These are phyloP conservation scores for Spea bombifrons DNA, from an alignment of 2,113 vertebrate species.

Conservation along the genomic window DNA sequence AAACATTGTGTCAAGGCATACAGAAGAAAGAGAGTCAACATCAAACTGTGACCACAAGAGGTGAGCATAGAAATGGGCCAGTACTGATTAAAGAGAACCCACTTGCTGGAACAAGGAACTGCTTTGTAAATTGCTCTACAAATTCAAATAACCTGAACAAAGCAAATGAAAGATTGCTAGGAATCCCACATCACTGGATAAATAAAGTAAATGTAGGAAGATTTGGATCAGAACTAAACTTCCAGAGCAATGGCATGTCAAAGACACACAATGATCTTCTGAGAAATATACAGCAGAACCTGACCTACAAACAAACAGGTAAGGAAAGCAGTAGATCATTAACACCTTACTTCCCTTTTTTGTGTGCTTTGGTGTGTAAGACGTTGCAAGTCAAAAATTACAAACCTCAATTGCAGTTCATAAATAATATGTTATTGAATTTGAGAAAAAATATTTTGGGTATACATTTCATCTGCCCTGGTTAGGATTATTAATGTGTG, in stretches of 20 bases:
- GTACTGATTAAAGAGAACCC: neutral
- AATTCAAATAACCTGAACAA: neutral
- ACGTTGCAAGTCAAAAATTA: too few relatives aligned
- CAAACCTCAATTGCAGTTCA: too few relatives aligned
- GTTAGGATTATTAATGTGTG: too few relatives aligned
- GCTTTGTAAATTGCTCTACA: neutral
- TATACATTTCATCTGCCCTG: too few relatives aligned
- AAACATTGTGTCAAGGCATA: conserved; percentile 1
- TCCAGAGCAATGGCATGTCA: neutral
- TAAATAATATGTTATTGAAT: too few relatives aligned
- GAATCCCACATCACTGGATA: neutral
- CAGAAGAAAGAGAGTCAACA: conserved; percentile 9
- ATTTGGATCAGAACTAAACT: neutral
- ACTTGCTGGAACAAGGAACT: neutral
- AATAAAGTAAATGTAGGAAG: neutral
- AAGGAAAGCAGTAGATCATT: neutral
- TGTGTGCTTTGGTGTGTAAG: too few relatives aligned
- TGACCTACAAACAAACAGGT: neutral
- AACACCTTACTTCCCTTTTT: too few relatives aligned
- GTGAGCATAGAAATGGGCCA: neutral
- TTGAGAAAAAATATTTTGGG: too few relatives aligned
- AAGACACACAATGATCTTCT: neutral
- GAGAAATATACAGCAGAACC: neutral
- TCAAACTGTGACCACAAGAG: neutral
- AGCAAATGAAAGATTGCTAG: neutral